A percentile compares a stretch with the other conserved stretches of the same genome.
These are phyloP conservation scores for Ametastegia equiseti DNA, from an alignment of 2,888 invertebrate species.

Conservation along the genomic window DNA sequence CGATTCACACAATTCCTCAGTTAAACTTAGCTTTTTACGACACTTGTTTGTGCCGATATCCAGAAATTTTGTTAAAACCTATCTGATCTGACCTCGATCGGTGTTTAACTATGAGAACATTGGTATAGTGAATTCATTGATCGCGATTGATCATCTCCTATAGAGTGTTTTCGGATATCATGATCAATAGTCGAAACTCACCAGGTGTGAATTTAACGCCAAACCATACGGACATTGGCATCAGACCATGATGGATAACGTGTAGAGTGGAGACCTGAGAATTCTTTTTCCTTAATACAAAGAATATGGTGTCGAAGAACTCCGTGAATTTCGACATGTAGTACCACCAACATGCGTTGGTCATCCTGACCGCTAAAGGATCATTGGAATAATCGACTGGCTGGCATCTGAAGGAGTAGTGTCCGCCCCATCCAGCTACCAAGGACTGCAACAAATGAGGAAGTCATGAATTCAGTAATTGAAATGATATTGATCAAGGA, in stretches of 20 bases:
- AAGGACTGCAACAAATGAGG: conserved; percentile 76
- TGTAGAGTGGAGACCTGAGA: conserved; percentile 94
- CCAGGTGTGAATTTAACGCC: conserved; percentile 93
- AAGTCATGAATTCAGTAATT: conserved; percentile 14
- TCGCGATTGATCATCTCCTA: not conserved
- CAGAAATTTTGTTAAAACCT: not conserved
- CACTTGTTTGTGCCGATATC: no score
- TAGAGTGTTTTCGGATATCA: not conserved
- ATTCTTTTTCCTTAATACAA: conserved; percentile 95
- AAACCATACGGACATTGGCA: conserved; percentile 97
- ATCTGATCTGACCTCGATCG: not conserved
- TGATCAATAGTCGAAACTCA: conserved; percentile 70
- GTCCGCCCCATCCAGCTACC: conserved; percentile 83
- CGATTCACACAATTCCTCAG: not conserved
- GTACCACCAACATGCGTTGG: conserved; percentile 94
- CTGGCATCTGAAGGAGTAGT: conserved; percentile 87
- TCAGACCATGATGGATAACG: conserved; percentile 96
- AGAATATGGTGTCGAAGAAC: conserved; percentile 96
- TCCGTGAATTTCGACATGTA: conserved; percentile 97
- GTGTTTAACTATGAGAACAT: no score
- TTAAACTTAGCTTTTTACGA: not conserved
- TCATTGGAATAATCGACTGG: conserved; percentile 87
- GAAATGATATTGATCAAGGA: no score
- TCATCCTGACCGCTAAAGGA: conserved; percentile 86
- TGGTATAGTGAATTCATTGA: no score